These are phyloP conservation scores for Cydia fagiglandana DNA, from an alignment of 1,140 invertebrate genomes.

Conservation along the genomic window DNA sequence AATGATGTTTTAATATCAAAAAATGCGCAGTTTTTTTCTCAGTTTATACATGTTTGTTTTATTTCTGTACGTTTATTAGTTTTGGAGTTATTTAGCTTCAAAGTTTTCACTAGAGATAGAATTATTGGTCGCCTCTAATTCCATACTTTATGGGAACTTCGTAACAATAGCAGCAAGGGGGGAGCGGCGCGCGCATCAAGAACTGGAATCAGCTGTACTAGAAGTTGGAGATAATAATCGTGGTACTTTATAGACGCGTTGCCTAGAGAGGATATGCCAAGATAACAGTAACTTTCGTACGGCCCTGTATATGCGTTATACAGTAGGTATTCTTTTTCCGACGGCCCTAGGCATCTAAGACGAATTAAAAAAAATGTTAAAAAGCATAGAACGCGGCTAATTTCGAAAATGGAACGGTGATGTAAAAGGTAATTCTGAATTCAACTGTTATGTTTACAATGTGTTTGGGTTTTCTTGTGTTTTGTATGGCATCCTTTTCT, in stretches of 20 bases:
- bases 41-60: slow-evolving; percentile 47
- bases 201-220: slow-evolving; percentile 64
- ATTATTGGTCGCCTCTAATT: slow-evolving; percentile 63
- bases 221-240: slow-evolving; percentile 69
- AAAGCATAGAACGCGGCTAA: slow-evolving; percentile 34
- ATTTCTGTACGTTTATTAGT: slow-evolving; percentile 31
- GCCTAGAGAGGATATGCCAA: slow-evolving; percentile 80
- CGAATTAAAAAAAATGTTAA: slow-evolving; percentile 48
- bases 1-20: slow-evolving; percentile 52
- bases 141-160: slow-evolving; percentile 73
- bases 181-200: slow-evolving; percentile 75
- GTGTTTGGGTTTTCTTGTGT: background rate
- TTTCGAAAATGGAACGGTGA: slow-evolving; percentile 44
- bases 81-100: slow-evolving; percentile 45
- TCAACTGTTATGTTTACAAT: background rate
- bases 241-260: slow-evolving; percentile 71
- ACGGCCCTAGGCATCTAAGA: slow-evolving; percentile 53
- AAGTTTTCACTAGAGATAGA: slow-evolving; percentile 72
- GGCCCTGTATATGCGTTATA: slow-evolving; percentile 62
- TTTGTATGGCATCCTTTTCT: background rate
- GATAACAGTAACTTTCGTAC: slow-evolving; percentile 80
- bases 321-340: slow-evolving; percentile 56
- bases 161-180: slow-evolving; percentile 79
- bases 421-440: background rate
- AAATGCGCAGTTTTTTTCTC: slow-evolving; percentile 70